Evolutionary conservation across 2,797 vertebrate species (phyloP).

Genomic region (Florisuga fusca): DNA sequence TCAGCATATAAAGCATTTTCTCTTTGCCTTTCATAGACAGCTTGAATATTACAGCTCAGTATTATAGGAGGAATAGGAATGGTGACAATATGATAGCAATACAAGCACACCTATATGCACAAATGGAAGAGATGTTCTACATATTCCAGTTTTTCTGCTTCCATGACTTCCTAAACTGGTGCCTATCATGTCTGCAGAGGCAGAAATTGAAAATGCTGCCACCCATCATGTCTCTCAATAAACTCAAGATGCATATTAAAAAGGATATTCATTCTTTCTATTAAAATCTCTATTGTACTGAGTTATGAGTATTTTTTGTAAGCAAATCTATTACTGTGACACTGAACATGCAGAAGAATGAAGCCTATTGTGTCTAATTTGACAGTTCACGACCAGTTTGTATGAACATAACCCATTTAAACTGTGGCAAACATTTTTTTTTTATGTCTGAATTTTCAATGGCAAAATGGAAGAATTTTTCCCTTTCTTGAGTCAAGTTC

Average conservation of each 20-base stretch:
- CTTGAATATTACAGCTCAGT: neutral
- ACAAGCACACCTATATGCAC: neutral
- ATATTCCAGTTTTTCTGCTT: neutral
- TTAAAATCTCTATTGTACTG: neutral
- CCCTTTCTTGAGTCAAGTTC: neutral
- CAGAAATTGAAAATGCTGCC: neutral
- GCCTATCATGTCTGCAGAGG: neutral
- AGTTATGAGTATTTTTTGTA: neutral
- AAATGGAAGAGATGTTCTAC: neutral
- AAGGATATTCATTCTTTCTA: neutral
- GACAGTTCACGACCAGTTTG: neutral
- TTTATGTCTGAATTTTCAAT: neutral
- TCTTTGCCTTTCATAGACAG: neutral
- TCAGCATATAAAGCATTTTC: neutral
- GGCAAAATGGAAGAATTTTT: neutral
- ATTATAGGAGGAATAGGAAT: neutral
- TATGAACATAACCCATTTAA: neutral
- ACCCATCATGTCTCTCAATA: neutral
- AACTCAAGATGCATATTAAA: neutral
- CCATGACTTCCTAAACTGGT: neutral
- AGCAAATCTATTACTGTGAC: neutral
- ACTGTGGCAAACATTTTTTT: neutral
- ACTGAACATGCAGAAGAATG: neutral
- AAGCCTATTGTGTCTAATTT: neutral
- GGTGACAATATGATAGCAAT: neutral